These are phyloP conservation scores for Drosophila aff. DNA, from an alignment of 1,140 invertebrate genomes.

Conservation along the genomic window DNA sequence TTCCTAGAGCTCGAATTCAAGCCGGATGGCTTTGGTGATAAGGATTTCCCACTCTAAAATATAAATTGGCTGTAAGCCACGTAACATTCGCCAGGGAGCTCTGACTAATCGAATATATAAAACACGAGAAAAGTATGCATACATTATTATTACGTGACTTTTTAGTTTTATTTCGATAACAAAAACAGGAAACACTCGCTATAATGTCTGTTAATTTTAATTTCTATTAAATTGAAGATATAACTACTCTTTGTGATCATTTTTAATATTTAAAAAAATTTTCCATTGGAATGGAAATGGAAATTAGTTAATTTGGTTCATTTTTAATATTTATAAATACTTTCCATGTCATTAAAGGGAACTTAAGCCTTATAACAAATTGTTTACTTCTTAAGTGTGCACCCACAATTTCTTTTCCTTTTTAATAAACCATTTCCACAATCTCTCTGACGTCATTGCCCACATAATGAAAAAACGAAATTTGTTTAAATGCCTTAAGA, in stretches of 20 bases:
- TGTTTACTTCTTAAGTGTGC: background rate
- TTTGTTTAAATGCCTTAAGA: constrained; percentile 29
- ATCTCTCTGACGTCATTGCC: constrained; percentile 44
- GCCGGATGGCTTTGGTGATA: constrained; percentile 38
- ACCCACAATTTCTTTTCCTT: background rate
- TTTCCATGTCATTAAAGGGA: background rate
- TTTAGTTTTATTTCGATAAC: constrained; percentile 11
- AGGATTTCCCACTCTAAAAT: constrained; percentile 19
- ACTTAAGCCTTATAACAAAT: background rate
- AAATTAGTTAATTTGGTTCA: too few species aligned
- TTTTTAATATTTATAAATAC: background rate
- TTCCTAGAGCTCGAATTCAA: constrained; percentile 34
- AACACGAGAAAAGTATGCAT: background rate
- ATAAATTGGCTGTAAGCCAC: constrained; percentile 34
- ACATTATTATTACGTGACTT: constrained; percentile 50
- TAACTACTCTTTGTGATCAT: too few species aligned
- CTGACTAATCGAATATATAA: constrained; percentile 27
- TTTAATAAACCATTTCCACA: constrained; percentile 2
- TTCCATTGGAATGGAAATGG: too few species aligned
- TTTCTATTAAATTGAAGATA: background rate
- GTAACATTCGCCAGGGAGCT: constrained; percentile 10
- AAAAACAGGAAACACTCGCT: background rate
- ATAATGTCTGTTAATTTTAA: background rate
- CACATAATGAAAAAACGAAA: constrained; percentile 21
- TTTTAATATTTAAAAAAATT: too few species aligned